Conservation (phyloP, 2,113 vertebrate species). For the human region DNA sequence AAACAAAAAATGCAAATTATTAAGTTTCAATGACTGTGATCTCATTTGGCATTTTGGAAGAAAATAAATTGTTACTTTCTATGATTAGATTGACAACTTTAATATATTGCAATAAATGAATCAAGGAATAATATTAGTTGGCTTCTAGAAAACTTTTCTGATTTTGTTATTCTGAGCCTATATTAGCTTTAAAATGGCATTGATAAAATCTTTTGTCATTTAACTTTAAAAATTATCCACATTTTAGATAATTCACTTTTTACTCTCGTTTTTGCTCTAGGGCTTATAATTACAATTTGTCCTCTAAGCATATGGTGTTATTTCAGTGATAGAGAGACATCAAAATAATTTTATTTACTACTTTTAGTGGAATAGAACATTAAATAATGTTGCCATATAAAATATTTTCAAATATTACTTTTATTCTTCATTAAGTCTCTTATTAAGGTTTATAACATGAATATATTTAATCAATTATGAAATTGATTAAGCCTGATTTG, state of each 20-base stretch:
- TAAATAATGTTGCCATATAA: slow-evolving; percentile 31
- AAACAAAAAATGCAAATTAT: neutral
- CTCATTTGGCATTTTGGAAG: neutral
- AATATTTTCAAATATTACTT: slow-evolving; percentile 24
- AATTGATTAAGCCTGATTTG: neutral
- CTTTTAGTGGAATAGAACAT: slow-evolving; percentile 2
- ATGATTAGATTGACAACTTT: neutral
- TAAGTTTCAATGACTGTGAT: neutral
- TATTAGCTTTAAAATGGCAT: neutral
- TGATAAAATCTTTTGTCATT: neutral
- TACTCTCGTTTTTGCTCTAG: neutral
- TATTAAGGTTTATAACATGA: neutral
- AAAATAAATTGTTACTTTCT: neutral
- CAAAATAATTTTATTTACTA: slow-evolving; percentile 18
- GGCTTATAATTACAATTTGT: neutral
- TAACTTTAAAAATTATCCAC: neutral
- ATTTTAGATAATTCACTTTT: neutral
- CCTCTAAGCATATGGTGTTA: neutral
- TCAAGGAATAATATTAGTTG: neutral
- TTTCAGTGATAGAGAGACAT: neutral
- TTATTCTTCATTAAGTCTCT: neutral
- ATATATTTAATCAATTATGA: neutral
- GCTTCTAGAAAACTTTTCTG: neutral
- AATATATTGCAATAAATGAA: neutral
- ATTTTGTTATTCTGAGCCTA: neutral